These are phyloP conservation scores for Sesia apiformis DNA, from an alignment of 2,888 invertebrate genomes.

Conservation along the genomic window DNA sequence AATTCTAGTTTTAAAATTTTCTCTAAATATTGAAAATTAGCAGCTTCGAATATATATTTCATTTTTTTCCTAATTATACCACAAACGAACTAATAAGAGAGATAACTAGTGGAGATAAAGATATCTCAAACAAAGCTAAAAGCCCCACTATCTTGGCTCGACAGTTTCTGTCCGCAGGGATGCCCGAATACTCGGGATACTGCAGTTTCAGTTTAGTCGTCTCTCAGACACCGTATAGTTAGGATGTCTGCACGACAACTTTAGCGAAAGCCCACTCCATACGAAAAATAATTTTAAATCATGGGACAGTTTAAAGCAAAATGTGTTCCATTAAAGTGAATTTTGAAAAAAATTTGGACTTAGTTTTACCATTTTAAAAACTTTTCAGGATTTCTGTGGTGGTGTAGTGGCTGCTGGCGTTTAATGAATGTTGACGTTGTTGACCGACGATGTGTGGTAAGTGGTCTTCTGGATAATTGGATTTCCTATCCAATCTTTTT, in stretches of 20 bases:
- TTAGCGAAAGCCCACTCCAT: slow-evolving; percentile 20
- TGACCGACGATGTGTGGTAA: slow-evolving; percentile 41
- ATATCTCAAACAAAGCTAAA: slow-evolving; percentile 28
- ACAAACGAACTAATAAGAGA: too few species aligned
- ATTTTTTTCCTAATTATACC: too few species aligned
- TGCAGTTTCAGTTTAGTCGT: slow-evolving; percentile 21
- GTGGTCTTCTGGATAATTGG: slow-evolving; percentile 17
- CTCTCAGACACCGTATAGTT: slow-evolving; percentile 28
- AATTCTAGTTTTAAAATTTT: too few species aligned
- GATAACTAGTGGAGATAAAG: slow-evolving; percentile 1
- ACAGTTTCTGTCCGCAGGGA: slow-evolving; percentile 27
- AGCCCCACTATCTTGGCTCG: slow-evolving; percentile 38
- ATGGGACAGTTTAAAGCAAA: neutral
- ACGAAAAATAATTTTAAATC: slow-evolving; percentile 15
- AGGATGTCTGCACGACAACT: slow-evolving; percentile 26
- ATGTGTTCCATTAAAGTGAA: slow-evolving; percentile 2
- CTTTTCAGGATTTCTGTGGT: slow-evolving; percentile 22
- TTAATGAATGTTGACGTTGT: slow-evolving; percentile 38
- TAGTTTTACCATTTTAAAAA: neutral
- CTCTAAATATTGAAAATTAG: too few species aligned
- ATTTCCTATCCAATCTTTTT: too few species aligned
- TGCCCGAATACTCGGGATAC: slow-evolving; percentile 30
- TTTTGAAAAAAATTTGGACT: slow-evolving; percentile 6
- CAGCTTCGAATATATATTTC: too few species aligned
- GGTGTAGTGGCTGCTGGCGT: slow-evolving; percentile 24